Conservation (phyloP, 2,797 vertebrate species). For the Sphaeramia orbicularis region DNA sequence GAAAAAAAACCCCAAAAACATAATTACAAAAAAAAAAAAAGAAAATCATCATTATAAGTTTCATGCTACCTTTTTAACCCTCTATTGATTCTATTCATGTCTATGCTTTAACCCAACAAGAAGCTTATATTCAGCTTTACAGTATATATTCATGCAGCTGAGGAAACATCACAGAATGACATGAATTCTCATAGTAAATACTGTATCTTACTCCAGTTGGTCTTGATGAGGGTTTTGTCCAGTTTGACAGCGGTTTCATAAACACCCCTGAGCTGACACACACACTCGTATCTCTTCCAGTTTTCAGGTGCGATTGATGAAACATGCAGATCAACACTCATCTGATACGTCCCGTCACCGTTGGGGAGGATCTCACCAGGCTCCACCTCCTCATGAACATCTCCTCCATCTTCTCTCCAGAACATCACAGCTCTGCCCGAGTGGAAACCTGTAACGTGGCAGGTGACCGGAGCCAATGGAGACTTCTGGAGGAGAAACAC, state of each 20-base stretch:
- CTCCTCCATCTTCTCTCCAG: constrained; percentile 38
- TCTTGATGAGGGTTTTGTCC: constrained; percentile 12
- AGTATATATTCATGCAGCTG: no score
- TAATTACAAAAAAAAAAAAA: no score
- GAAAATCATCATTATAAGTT: no score
- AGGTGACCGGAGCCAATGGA: constrained; percentile 36
- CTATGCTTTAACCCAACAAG: no score
- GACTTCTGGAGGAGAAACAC: no score
- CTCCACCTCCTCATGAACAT: constrained; percentile 15
- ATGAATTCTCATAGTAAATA: no score
- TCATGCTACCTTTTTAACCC: no score
- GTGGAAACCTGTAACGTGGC: constrained; percentile 40
- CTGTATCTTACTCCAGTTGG: constrained; percentile 7
- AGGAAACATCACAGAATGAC: no score
- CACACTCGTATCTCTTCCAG: constrained; percentile 2
- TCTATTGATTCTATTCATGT: no score
- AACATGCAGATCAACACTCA: neutral
- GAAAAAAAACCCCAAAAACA: no score
- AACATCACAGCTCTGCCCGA: constrained; percentile 6
- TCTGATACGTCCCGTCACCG: constrained; percentile 6
- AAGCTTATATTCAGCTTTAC: no score
- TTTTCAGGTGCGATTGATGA: constrained; percentile 3
- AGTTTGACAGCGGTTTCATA: neutral
- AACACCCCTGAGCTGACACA: constrained; percentile 4
- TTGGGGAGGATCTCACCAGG: constrained; percentile 15